Base-by-base conservation (phyloP, 1,140 invertebrate genomes). In the Phymorhynchus buccinoides region DNA sequence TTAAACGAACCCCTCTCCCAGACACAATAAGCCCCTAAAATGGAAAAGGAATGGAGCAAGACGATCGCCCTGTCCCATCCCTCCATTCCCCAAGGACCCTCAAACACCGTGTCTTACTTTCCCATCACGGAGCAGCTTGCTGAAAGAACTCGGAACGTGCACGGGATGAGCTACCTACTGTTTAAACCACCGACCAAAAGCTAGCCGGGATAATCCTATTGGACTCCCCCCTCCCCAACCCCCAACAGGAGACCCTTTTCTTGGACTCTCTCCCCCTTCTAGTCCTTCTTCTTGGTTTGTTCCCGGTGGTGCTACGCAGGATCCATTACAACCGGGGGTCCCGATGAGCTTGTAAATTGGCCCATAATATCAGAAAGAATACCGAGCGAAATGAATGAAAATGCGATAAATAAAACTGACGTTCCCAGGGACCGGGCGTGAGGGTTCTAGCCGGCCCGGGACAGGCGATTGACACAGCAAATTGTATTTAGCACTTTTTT, bases 301-400 rank as follows among this genome's bases (percentile, higher is more conserved):
- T 37, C 30, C 52, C 35, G 39, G 62, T 44, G n/a, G 81, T 39
- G n/a, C 56, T 27, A 62, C 56, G 56, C 56, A 62, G 66, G 80
- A 83, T 83, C 56, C 81, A 83, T 83, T 83, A 71, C 81, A 71
- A 37, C 32, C n/a, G 56, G 32, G 22, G 12, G 81, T 71, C 35
- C 35, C 80, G 78, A 79, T 77, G 84, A 83, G 84, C 80, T 62
- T 80, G 80, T 84, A 85, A 86, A 87, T 87, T 87, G 85, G 85
- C 83, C n/a, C 85, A 86, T 86, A 86, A 87, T 86, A 86, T 84
- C 84, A 83, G 85, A 87, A 87, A 86, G 87, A 87, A 87, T 87
- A 86, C 81, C n/a, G 84, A 35, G 80, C 68, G 79, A 86, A 87
- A 87, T 87, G 83, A 87, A 86, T 83, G 83, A 85, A 87, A 87